A percentile compares a stretch with the other conserved stretches of the same genome.
Conservation (phyloP, 2,113 vertebrate genomes). For the Sceloporus tristichus region DNA sequence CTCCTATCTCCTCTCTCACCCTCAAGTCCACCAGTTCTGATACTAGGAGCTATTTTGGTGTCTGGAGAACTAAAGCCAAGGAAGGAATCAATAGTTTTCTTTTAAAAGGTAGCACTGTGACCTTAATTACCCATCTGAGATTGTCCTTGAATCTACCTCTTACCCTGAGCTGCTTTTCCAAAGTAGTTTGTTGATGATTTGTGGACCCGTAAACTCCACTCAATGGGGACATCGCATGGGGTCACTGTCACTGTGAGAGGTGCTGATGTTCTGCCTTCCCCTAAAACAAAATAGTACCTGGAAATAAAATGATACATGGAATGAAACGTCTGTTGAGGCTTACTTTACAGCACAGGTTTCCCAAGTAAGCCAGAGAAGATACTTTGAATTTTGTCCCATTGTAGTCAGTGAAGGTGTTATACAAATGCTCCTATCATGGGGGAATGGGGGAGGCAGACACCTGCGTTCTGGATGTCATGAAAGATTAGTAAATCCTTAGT, state of each 20-base stretch:
- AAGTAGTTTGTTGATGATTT: slow-evolving; percentile 55
- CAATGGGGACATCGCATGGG: slow-evolving; percentile 84
- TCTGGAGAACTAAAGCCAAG: not conserved
- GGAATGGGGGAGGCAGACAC: too few species aligned
- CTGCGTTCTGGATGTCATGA: too few species aligned
- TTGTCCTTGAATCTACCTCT: not conserved
- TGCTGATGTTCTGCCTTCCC: slow-evolving; percentile 72
- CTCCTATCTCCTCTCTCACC: not conserved
- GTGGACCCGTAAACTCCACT: slow-evolving; percentile 81
- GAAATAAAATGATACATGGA: slow-evolving; percentile 14
- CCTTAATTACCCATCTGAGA: not conserved
- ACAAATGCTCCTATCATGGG: not conserved
- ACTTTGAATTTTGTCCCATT: not conserved
- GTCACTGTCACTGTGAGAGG: slow-evolving; percentile 85
- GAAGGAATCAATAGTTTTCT: not conserved
- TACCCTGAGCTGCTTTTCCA: slow-evolving; percentile 59
- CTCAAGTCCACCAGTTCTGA: not conserved
- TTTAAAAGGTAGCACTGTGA: not conserved
- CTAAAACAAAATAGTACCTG: slow-evolving; percentile 87
- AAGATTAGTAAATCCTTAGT: too few species aligned
- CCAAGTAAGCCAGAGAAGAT: not conserved
- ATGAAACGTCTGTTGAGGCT: not conserved
- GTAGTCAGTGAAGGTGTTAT: not conserved
- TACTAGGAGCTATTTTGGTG: not conserved
- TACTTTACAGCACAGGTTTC: not conserved